These are phyloP conservation scores for Diabrotica virgifera DNA, from an alignment of 1,140 invertebrate genomes.

Conservation along the genomic window DNA sequence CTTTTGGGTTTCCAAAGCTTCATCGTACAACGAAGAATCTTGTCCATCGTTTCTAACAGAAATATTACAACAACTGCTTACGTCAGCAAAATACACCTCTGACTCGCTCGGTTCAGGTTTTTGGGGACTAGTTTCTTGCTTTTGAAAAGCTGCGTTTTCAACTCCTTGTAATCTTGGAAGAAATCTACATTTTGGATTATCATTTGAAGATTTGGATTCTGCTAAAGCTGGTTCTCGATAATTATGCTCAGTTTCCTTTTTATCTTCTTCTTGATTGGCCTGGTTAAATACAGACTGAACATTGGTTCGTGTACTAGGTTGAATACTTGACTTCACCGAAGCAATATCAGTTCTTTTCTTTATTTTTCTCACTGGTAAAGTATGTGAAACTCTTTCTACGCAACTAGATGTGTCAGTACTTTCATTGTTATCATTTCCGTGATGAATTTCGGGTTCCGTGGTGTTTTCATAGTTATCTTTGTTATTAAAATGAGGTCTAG, in stretches of 20 bases:
- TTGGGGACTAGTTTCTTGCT: constrained; percentile 54
- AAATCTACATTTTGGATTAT: constrained; percentile 40
- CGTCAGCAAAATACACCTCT: constrained; percentile 82
- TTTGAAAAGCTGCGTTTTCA: constrained; percentile 65
- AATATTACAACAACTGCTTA: constrained; percentile 79
- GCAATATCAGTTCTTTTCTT: constrained; percentile 54
- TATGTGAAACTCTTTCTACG: constrained; percentile 51
- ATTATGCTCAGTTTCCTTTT: constrained; percentile 34
- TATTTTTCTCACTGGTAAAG: constrained; percentile 52
- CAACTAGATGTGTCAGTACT: constrained; percentile 48
- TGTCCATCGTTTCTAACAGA: constrained; percentile 61
- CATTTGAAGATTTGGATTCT: constrained; percentile 26
- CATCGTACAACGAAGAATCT: constrained; percentile 49
- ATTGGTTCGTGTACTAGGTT: constrained; percentile 46
- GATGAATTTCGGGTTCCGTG: constrained; percentile 45
- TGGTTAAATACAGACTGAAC: constrained; percentile 51
- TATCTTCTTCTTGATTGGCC: constrained; percentile 28
- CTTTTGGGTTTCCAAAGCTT: constrained; percentile 45
- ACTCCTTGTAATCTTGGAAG: constrained; percentile 56
- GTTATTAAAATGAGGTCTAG: constrained; percentile 32
- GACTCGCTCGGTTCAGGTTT: constrained; percentile 63
- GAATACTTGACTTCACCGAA: constrained; percentile 48
- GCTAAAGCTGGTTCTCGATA: constrained; percentile 40
- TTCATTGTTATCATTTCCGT: constrained; percentile 45
- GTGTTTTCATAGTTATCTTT: constrained; percentile 51